A percentile compares a stretch with the other conserved stretches of the same genome.
Evolutionary conservation across 2,888 invertebrate species (phyloP).

Genomic region (Antheraea assamensis): DNA sequence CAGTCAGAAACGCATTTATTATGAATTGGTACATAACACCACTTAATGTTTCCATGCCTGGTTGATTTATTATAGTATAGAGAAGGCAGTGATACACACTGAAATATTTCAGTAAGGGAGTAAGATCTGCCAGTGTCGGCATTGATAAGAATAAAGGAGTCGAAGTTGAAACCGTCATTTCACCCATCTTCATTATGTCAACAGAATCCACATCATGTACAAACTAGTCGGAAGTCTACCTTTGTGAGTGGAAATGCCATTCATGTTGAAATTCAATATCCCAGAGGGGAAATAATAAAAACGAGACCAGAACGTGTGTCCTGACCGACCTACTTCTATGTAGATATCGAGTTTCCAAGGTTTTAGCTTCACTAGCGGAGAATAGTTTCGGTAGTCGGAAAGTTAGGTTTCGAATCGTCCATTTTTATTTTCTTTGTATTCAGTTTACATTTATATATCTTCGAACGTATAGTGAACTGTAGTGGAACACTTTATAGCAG

Average conservation of each 20-base stretch:
- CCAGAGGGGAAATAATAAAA: background rate
- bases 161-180: background rate
- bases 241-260: conserved; percentile 16
- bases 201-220: conserved; percentile 28
- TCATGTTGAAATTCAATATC: conserved; percentile 19
- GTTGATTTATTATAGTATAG: background rate
- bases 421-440: background rate
- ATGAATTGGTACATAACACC: background rate
- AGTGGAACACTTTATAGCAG: too few species aligned
- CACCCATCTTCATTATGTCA: conserved; percentile 32
- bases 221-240: conserved; percentile 16
- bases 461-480: background rate
- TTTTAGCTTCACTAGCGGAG: background rate
- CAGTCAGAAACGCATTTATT: too few species aligned
- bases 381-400: background rate
- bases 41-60: background rate
- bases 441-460: background rate
- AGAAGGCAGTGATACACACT: background rate
- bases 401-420: background rate
- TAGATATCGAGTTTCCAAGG: background rate
- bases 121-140: background rate
- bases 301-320: background rate
- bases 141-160: background rate
- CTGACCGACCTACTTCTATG: conserved; percentile 10
- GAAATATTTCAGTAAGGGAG: background rate